Base-by-base conservation (phyloP, 2,113 vertebrate species). In the Eolophus roseicapilla region DNA sequence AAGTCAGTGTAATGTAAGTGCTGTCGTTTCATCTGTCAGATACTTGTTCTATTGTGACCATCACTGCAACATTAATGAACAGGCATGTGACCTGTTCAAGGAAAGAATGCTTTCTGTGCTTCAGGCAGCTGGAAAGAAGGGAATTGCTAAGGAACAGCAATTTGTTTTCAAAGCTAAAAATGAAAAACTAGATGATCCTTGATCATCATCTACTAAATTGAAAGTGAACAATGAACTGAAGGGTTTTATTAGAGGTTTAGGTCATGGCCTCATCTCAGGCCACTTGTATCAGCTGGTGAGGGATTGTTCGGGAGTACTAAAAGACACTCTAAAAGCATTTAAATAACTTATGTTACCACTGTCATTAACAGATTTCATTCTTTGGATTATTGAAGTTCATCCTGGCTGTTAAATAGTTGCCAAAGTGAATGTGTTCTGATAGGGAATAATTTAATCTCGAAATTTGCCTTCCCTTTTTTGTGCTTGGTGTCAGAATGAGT, bases 61-160 rank as follows among this genome's bases (percentile, higher is more conserved):
- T 82, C 84, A 33, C 73, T 95, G 93, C 92, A 95, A 81, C 80
- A 93, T 94, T 97, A 90, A 95, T 97, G 93, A 90, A 50, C 90
- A 88, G 65, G 82, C 84, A 43, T 65, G 49, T 91, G 83, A 76
- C 65, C 69, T 70, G 31, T 83, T 67, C 10, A 9, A 17, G 88
- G 88, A 78, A 50, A 53, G 16, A 74, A 50, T 39, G 9, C 52
- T 78, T 65, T 19, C 49, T 63, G 2, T 77, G 69, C 88, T 95
- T 68, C 69, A 90, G 50, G 35, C 88, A 84, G 29, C 64, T 80
- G 68, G 80, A 90, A 96, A 83, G 44, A 78, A 86, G 64, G 67
- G 16, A 37, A 37, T 94, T 95, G 90, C 69, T 86, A 79, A 94
- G 73, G 85, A 67, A 46, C 2, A 71, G 37, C 39, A 50, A 24